Base-by-base conservation (phyloP, 2,888 invertebrate genomes). In the Acleris laterana region DNA sequence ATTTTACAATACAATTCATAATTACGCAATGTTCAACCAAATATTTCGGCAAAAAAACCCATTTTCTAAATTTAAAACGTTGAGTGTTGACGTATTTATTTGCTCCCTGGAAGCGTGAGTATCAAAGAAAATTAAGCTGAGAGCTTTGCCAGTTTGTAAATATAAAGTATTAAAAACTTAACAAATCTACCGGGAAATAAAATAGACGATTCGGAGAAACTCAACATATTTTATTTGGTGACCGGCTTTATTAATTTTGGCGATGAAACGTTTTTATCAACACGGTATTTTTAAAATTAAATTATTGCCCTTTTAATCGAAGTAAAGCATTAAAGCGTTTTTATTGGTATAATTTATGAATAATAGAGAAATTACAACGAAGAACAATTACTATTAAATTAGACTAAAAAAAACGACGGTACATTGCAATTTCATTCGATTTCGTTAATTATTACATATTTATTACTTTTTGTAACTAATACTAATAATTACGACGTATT, bases 21-120 rank as follows among this genome's bases (percentile, higher is more conserved):
- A 5, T 4, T 25, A 5, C 5, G 25, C n/a, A n/a, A 25, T 25
- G 25, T 25, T 25, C 1, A 28, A 7, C 7, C 32, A 32, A 32
- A 9, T 2, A 9, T 9, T 9, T 32, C 32, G 11, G 5, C 25
- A 11, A 55, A 46, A 19, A 25, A 19, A 25, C 16, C 19, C 13
- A 68, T 74, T 71, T 63, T 69, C 81, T 84, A 83, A 81, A 84
- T 80, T 76, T 73, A 77, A 77, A 72, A 69, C 74, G 58, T 38
- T 20, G 42, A 71, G 70, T 77, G 81, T 71, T 84, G 84, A 85
- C 81, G 74, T 72, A 81, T 87, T 87, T 83, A 78, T 82, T 78
- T 76, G 75, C 73, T 74, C 72, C 68, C 53, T 64, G 69, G 69
- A 75, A 75, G 62, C 69, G 6, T 38, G 48, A 48, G 38, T 22